Evolutionary conservation across 2,888 invertebrate genomes (phyloP).

Genomic region (Biston betularia): DNA sequence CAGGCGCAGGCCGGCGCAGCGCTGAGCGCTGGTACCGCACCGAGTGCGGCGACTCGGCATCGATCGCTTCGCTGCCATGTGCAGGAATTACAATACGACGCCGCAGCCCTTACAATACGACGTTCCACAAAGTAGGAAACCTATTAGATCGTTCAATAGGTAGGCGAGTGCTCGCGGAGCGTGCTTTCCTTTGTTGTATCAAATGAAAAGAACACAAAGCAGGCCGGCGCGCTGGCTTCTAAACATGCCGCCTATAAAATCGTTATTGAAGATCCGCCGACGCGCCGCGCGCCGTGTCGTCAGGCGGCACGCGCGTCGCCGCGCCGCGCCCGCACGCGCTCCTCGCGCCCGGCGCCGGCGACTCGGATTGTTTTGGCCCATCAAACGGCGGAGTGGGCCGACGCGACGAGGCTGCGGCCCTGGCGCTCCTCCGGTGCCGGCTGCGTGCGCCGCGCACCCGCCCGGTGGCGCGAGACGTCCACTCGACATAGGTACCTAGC

Average conservation of each 20-base stretch:
- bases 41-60: not conserved
- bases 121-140: constrained; percentile 6
- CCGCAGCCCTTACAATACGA: not conserved
- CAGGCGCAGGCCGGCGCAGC: too few relatives aligned
- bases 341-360: not conserved
- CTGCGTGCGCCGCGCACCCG: too few relatives aligned
- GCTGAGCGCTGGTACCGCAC: too few relatives aligned
- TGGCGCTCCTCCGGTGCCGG: too few relatives aligned
- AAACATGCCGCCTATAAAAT: constrained; percentile 25
- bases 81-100: not conserved
- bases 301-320: not conserved
- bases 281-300: not conserved
- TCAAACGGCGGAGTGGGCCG: not conserved
- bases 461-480: too few relatives aligned
- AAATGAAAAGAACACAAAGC: constrained; percentile 20
- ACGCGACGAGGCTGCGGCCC: too few relatives aligned
- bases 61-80: not conserved
- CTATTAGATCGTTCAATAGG: not conserved
- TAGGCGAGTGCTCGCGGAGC: not conserved
- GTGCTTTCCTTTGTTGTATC: constrained; percentile 20
- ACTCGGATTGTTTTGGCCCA: constrained; percentile 14
- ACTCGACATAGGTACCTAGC: too few relatives aligned
- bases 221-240: constrained; percentile 13
- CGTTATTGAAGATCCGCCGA: constrained; percentile 18
- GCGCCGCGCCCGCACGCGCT: too few relatives aligned